Evolutionary conservation across 2,113 vertebrate genomes (phyloP).

Genomic region (Notothenia coriiceps): DNA sequence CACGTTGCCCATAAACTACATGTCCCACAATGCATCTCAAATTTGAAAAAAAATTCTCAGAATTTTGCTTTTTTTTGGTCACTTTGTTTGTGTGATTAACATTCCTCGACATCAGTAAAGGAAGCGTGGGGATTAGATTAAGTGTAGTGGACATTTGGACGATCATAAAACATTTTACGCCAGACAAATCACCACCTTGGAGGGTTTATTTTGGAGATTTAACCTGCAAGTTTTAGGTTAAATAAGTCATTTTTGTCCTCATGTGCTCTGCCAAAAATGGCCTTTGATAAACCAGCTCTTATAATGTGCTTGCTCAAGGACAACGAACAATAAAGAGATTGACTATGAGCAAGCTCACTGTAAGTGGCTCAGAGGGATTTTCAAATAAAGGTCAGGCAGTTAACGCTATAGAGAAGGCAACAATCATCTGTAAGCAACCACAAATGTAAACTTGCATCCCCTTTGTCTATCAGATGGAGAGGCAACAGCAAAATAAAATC

Average conservation of each 20-base stretch:
- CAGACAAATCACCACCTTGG: no score
- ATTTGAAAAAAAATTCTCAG: no score
- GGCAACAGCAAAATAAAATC: conserved; percentile 24
- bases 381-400: conserved; percentile 76
- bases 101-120: no score
- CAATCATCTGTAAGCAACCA: conserved; percentile 71
- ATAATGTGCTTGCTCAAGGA: conserved; percentile 80
- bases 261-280: conserved; percentile 57
- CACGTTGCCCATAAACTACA: no score
- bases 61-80: no score
- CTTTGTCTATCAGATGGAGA: conserved; percentile 40
- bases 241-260: neutral
- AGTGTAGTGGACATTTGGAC: no score
- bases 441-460: conserved; percentile 35
- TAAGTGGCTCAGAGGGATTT: conserved; percentile 72
- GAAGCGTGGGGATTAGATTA: no score
- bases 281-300: conserved; percentile 54
- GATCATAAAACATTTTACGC: no score
- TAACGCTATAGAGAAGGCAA: conserved; percentile 71
- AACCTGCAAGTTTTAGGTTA: conserved; percentile 62
- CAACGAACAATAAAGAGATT: conserved; percentile 77
- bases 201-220: conserved; percentile 21
- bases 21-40: no score
- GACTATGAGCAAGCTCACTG: conserved; percentile 67
- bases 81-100: no score